Conservation (phyloP, 2,797 vertebrate species). For the Gobionotothen gibberifrons region DNA sequence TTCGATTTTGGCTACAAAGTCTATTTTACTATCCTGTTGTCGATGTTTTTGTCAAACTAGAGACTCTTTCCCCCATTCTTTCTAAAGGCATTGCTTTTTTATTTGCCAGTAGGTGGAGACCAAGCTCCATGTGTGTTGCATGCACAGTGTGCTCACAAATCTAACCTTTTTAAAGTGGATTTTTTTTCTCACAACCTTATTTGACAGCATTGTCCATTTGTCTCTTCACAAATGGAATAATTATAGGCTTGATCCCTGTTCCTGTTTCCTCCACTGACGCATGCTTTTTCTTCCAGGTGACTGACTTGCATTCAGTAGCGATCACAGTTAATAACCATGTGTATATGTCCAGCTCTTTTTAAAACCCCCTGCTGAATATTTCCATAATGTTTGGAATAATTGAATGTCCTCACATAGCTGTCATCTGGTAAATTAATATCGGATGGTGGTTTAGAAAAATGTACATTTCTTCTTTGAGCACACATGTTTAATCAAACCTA, state of each 20-base stretch:
- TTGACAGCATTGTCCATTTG: conserved; percentile 68
- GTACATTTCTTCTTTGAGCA: background rate
- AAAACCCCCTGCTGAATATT: conserved; percentile 28
- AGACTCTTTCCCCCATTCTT: conserved; percentile 19
- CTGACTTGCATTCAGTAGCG: conserved; percentile 51
- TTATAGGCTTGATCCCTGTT: conserved; percentile 54
- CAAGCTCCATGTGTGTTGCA: conserved; percentile 75
- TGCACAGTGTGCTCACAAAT: conserved; percentile 52
- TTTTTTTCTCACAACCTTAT: conserved; percentile 63
- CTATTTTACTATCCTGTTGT: background rate
- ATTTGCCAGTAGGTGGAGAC: conserved; percentile 87
- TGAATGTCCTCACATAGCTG: conserved; percentile 11
- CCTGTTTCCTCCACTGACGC: conserved; percentile 25
- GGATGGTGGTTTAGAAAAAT: conserved; percentile 1
- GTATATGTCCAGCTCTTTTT: conserved; percentile 39
- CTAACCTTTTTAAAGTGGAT: conserved; percentile 70
- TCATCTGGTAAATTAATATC: conserved; percentile 12
- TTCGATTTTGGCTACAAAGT: conserved; percentile 4
- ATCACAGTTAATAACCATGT: conserved; percentile 53
- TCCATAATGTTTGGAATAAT: conserved; percentile 17
- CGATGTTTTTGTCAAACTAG: conserved; percentile 32
- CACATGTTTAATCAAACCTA: background rate
- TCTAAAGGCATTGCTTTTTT: conserved; percentile 46
- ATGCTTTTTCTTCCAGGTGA: conserved; percentile 38
- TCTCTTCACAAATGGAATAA: conserved; percentile 72